phyloP scores from a whole-genome alignment of 2,113 vertebrate species.

The Hypomesus transpacificus region DNA sequence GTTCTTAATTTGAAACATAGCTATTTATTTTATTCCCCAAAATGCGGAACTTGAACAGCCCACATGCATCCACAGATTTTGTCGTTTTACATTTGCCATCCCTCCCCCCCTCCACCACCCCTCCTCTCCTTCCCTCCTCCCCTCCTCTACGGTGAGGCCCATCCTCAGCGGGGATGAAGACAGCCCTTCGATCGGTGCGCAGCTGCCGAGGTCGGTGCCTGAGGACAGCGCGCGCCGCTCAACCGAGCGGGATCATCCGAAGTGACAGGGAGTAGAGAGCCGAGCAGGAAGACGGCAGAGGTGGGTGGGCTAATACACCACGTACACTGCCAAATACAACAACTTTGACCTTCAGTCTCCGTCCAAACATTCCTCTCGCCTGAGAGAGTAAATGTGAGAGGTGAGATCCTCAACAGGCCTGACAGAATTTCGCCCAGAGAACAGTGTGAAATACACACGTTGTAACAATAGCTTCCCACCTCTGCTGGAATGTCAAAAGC shows the following conservation, averaged over 20 bases:
- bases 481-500: conserved; percentile 27
- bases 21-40: too few relatives aligned
- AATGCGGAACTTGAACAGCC: too few relatives aligned
- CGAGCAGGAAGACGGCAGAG: conserved; percentile 36
- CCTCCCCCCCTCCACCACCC: too few relatives aligned
- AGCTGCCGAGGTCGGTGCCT: conserved; percentile 32
- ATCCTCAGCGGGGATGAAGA: not conserved
- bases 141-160: not conserved
- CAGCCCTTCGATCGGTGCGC: conserved; percentile 29
- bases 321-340: conserved; percentile 2
- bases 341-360: conserved; percentile 40
- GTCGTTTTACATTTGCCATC: too few relatives aligned
- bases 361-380: conserved; percentile 5
- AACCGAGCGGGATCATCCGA: conserved; percentile 31
- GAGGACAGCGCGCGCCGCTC: conserved; percentile 36
- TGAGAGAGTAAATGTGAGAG: conserved; percentile 7
- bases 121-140: too few relatives aligned
- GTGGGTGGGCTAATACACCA: conserved; percentile 35
- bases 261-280: conserved; percentile 44
- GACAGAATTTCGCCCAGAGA: conserved; percentile 37
- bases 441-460: conserved; percentile 29
- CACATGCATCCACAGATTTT: too few relatives aligned
- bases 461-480: conserved; percentile 36
- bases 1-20: too few relatives aligned
- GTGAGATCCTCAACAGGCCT: conserved; percentile 9